Evolutionary conservation across 2,797 vertebrate genomes (phyloP).

Genomic region (Enteromius unitaeniatus): DNA sequence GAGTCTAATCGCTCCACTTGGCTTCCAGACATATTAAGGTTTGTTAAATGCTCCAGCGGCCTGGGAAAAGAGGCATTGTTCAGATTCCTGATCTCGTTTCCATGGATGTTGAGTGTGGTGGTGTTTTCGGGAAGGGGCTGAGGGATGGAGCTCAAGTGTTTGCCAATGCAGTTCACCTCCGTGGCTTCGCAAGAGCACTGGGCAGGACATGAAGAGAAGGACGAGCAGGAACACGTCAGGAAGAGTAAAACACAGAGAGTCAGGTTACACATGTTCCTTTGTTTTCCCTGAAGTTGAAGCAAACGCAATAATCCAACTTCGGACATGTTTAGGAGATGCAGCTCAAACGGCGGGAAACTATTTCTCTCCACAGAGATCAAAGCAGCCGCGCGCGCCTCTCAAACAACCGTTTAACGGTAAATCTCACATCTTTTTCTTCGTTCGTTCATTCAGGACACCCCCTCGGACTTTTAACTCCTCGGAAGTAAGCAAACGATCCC

Average conservation of each 20-base stretch:
- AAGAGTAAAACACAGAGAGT: conserved; percentile 60
- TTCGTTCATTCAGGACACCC: neutral
- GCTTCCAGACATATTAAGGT: conserved; percentile 87
- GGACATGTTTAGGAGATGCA: conserved; percentile 65
- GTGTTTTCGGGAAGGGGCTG: conserved; percentile 80
- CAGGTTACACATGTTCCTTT: conserved; percentile 46
- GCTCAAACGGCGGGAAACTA: conserved; percentile 53
- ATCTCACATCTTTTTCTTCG: conserved; percentile 18
- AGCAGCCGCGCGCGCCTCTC: neutral
- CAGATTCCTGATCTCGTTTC: conserved; percentile 80
- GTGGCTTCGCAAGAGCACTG: conserved; percentile 82
- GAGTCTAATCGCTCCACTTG: conserved; percentile 77
- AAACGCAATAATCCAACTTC: conserved; percentile 55
- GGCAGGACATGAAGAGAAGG: conserved; percentile 78
- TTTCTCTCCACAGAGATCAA: neutral
- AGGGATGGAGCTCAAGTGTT: conserved; percentile 83
- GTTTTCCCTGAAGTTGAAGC: conserved; percentile 54
- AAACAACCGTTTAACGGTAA: neutral
- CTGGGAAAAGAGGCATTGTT: conserved; percentile 78
- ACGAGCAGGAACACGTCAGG: conserved; percentile 59
- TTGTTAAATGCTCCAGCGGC: conserved; percentile 77
- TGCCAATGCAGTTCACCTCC: conserved; percentile 86
- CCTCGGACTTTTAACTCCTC: neutral
- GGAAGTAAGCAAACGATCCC: neutral
- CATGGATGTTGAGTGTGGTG: conserved; percentile 83